Base-by-base conservation (phyloP, 2,888 invertebrate genomes). In the Ormyrus nitidulus region DNA sequence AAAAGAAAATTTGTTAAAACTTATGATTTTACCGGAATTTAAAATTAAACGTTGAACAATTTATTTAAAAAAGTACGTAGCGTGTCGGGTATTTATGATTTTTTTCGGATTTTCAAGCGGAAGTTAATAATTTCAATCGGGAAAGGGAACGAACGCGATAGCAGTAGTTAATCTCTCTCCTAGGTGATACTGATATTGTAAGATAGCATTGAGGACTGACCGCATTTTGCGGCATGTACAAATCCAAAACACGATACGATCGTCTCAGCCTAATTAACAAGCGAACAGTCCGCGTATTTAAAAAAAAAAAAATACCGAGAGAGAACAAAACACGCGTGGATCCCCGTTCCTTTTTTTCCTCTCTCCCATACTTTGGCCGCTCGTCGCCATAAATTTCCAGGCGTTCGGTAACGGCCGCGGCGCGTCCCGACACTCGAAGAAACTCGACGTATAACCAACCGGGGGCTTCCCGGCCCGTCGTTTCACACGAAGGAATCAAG, bases 201-300 rank as follows among this genome's bases (percentile, higher is more conserved):
- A 19, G 19, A 19, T 19, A 19, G 34, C 7, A 59, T 13, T 19
- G 9, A 13, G 13, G 48, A 9, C 6, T 53, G 54, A 54, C 56
- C 46, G 13, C 19, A 56, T 46, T 56, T 73, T 19, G 10, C 49
- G 19, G 19, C 19, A 19, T 19, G 19, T 7, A 48, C 10, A 74
- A 65, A n/a, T 44, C 73, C 10, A 58, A 68, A 66, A 64, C 44
- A 34, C 59, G 51, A 51, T 51, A 51, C 53, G 46, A n/a, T 49
- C 75, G 68, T 75, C 56, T 75, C 68, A 61, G 65, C 59, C 75
- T 59, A 53, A 75, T 75, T 68, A 68, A 61, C 53, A 53, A 59
- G 68, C 19, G 53, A 59, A 53, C 68, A 49, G 51, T 19, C 19
- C 19, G 19, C 19, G 19, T 19, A 19, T 44, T 61, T 46, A 48